phyloP scores from a whole-genome alignment of 2,888 invertebrate species.

The Cotesia congregata region DNA sequence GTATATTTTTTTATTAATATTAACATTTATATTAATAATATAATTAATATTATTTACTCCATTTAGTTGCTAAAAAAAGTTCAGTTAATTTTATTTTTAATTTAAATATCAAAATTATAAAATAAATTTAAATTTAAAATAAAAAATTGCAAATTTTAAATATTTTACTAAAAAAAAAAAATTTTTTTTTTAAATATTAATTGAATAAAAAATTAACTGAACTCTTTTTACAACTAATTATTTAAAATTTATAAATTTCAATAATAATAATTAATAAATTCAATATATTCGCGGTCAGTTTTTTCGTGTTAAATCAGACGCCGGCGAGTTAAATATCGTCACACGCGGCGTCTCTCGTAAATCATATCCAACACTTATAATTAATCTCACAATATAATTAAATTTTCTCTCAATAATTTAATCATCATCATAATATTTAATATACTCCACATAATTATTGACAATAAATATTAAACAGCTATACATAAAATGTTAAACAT shows the following conservation, averaged over 20 bases:
- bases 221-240: not conserved
- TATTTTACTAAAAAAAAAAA: too few species aligned
- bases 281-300: constrained; percentile 9
- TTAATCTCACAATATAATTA: constrained; percentile 9
- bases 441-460: constrained; percentile 4
- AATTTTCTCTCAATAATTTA: constrained; percentile 5
- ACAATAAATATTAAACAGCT: not conserved
- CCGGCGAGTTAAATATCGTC: constrained; percentile 26
- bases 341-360: constrained; percentile 32
- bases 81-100: not conserved
- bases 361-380: not conserved
- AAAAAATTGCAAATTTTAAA: too few species aligned
- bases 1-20: not conserved
- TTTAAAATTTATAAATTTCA: constrained; percentile 15
- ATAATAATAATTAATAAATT: not conserved
- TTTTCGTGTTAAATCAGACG: constrained; percentile 24
- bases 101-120: not conserved
- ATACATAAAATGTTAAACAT: constrained; percentile 4
- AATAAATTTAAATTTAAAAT: too few species aligned
- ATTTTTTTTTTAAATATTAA: too few species aligned
- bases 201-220: not conserved
- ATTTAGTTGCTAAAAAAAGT: not conserved
- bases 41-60: not conserved
- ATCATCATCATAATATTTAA: not conserved
- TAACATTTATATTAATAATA: not conserved